Evolutionary conservation across 2,797 vertebrate species (phyloP).

Genomic region (Pseudopleuronectes americanus): DNA sequence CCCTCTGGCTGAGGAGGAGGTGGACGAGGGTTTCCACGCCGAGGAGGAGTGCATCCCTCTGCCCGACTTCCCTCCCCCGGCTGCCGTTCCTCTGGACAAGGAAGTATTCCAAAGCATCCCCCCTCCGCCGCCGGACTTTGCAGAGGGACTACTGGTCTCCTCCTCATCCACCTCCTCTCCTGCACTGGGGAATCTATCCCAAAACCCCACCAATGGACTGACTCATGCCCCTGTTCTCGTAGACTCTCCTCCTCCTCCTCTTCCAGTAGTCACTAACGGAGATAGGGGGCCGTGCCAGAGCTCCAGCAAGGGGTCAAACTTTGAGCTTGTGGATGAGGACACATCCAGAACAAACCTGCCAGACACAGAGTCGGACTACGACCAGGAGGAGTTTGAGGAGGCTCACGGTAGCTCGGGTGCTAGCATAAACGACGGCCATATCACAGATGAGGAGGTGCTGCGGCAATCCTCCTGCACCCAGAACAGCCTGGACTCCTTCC

Average conservation of each 20-base stretch:
- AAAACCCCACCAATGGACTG: conserved; percentile 43
- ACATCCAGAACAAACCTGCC: conserved; percentile 72
- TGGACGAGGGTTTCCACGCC: conserved; percentile 88
- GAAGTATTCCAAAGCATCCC: conserved; percentile 80
- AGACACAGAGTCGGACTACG: conserved; percentile 90
- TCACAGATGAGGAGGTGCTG: conserved; percentile 86
- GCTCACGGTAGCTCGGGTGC: conserved; percentile 83
- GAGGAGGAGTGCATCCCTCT: conserved; percentile 84
- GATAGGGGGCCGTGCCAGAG: conserved; percentile 32
- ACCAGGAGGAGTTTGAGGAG: conserved; percentile 93
- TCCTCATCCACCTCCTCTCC: conserved; percentile 42
- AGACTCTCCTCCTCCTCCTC: conserved; percentile 38
- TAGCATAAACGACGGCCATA: conserved; percentile 85
- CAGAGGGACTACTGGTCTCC: conserved; percentile 65
- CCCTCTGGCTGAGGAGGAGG: conserved; percentile 87
- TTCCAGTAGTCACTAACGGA: conserved; percentile 59
- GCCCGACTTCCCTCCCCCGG: conserved; percentile 74
- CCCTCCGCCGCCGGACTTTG: conserved; percentile 82
- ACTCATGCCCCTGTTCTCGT: conserved; percentile 17
- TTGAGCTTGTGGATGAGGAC: conserved; percentile 72
- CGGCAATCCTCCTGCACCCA: conserved; percentile 87
- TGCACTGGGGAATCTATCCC: conserved; percentile 30
- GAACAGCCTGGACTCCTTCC: conserved; percentile 89
- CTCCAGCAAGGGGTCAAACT: conserved; percentile 42
- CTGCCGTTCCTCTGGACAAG: conserved; percentile 67